Evolutionary conservation across 2,797 vertebrate genomes (phyloP).

Genomic region (Channallabes apus): DNA sequence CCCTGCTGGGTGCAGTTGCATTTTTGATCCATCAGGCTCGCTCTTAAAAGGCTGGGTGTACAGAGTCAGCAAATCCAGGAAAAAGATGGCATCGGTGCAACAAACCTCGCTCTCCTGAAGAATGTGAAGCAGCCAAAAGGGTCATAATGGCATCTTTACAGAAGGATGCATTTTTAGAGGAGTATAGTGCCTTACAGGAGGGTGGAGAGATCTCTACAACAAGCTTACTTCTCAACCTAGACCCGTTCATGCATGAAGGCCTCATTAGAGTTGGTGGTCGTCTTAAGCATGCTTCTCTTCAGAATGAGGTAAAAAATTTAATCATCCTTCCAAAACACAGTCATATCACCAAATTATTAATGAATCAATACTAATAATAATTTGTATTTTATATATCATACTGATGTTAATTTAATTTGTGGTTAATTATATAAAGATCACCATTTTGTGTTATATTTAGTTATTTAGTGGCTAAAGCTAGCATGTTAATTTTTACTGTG

Average conservation of each 20-base stretch:
- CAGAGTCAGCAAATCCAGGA: background rate
- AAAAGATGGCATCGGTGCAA: slow-evolving; percentile 52
- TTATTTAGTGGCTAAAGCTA: too few species aligned
- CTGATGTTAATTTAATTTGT: too few species aligned
- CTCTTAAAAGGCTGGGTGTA: background rate
- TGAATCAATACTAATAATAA: too few species aligned
- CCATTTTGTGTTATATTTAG: too few species aligned
- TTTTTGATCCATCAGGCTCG: slow-evolving; percentile 39
- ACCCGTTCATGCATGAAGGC: background rate
- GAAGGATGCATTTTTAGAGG: slow-evolving; percentile 31
- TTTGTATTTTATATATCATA: too few species aligned
- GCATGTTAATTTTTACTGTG: too few species aligned
- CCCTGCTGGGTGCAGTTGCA: slow-evolving; percentile 15
- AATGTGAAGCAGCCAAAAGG: slow-evolving; percentile 27
- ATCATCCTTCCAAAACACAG: too few species aligned
- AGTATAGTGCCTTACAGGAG: slow-evolving; percentile 18
- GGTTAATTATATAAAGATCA: too few species aligned
- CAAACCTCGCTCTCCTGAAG: slow-evolving; percentile 35
- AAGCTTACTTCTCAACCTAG: slow-evolving; percentile 1
- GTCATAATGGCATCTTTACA: slow-evolving; percentile 38
- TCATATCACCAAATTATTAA: too few species aligned
- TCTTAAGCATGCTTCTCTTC: slow-evolving; percentile 31
- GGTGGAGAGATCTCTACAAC: background rate
- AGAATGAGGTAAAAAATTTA: slow-evolving; percentile 14
- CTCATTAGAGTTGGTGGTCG: slow-evolving; percentile 5